Percentiles rank a stretch among this genome's conserved stretches.
Conservation (phyloP, 2,797 vertebrate species). For the Gadopsis bispinosus region DNA sequence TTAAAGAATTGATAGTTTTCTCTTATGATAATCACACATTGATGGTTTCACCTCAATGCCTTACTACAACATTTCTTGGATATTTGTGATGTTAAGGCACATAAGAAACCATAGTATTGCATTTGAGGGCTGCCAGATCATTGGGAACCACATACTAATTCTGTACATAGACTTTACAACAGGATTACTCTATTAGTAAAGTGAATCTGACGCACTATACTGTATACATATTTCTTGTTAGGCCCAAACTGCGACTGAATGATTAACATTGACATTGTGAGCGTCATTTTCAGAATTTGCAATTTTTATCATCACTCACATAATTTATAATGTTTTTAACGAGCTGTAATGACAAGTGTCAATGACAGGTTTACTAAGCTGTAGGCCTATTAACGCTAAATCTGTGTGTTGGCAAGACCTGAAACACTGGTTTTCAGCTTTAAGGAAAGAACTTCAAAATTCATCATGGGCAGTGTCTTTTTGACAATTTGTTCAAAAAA, state of each 20-base stretch:
- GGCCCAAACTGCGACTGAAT: neutral
- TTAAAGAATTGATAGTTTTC: slow-evolving; percentile 15
- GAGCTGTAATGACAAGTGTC: neutral
- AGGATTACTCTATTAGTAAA: no score
- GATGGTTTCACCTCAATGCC: slow-evolving; percentile 1
- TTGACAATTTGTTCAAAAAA: neutral
- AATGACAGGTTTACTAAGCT: neutral
- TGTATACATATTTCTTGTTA: neutral
- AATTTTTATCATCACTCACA: neutral
- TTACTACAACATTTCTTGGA: neutral
- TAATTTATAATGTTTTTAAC: neutral
- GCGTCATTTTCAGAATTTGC: neutral
- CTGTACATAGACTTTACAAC: no score
- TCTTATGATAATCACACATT: slow-evolving; percentile 7
- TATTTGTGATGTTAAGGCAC: neutral
- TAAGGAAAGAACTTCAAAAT: neutral
- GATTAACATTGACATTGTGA: neutral
- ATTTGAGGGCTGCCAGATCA: slow-evolving; percentile 17
- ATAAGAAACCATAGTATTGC: slow-evolving; percentile 5
- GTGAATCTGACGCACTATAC: no score
- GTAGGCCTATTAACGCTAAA: neutral
- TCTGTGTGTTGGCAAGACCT: neutral
- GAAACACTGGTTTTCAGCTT: neutral
- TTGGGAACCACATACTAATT: neutral
- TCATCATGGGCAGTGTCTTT: neutral